Conservation (phyloP, 1,140 invertebrate species). For the Aphidius ervi region DNA sequence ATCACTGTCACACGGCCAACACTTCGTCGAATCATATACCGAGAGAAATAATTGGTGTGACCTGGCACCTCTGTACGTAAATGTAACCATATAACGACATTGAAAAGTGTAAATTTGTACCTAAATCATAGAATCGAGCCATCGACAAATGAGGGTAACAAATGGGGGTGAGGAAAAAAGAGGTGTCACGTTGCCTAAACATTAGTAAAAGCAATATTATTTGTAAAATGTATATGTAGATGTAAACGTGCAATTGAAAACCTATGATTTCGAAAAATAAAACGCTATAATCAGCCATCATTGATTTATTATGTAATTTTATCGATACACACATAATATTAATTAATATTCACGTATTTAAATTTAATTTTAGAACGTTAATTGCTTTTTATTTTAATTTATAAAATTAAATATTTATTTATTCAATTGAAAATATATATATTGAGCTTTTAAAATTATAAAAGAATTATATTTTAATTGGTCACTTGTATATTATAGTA, state of each 20-base stretch:
- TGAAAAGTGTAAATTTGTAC: background rate
- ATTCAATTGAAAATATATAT: too few relatives aligned
- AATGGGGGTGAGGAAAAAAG: background rate
- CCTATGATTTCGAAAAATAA: background rate
- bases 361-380: background rate
- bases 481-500: too few relatives aligned
- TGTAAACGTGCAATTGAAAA: background rate
- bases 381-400: too few relatives aligned
- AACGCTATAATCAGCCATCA: slow-evolving; percentile 31
- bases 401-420: too few relatives aligned
- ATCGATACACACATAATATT: slow-evolving; percentile 30
- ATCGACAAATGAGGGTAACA: too few relatives aligned
- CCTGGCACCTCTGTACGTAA: slow-evolving; percentile 8
- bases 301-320: slow-evolving; percentile 11
- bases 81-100: slow-evolving; percentile 19
- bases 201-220: background rate
- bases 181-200: background rate
- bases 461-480: too few relatives aligned
- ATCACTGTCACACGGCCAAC: slow-evolving; percentile 16
- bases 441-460: too few relatives aligned
- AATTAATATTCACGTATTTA: slow-evolving; percentile 34
- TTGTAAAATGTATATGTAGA: too few relatives aligned
- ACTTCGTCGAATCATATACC: slow-evolving; percentile 20
- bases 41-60: slow-evolving; percentile 21
- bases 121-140: too few relatives aligned